Evolutionary conservation across 2,888 invertebrate genomes (phyloP).

Genomic region (Pristionchus arcanus): DNA sequence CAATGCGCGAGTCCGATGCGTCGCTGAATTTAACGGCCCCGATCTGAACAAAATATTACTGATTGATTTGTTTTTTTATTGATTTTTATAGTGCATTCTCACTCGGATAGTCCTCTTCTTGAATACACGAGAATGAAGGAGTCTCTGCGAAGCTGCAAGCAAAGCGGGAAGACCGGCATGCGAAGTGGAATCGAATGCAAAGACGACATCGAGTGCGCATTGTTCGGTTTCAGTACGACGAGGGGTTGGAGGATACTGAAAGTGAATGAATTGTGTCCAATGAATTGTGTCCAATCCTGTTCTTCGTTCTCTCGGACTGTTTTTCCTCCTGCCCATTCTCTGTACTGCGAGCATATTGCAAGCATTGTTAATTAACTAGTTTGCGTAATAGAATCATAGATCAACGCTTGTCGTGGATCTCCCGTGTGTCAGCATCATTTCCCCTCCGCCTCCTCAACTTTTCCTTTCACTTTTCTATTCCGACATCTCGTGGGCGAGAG

Average conservation of each 20-base stretch:
- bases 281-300: no score
- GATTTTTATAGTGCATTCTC: not conserved
- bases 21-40: conserved; percentile 46
- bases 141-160: not conserved
- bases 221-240: not conserved
- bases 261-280: no score
- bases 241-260: conserved; percentile 21
- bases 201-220: conserved; percentile 43
- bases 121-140: conserved; percentile 26
- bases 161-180: not conserved
- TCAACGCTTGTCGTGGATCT: not conserved
- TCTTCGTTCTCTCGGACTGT: no score
- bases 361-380: no score
- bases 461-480: not conserved
- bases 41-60: not conserved
- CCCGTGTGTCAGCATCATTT: not conserved
- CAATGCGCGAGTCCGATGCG: not conserved
- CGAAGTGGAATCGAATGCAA: conserved; percentile 44
- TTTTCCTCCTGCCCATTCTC: no score
- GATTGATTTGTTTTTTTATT: no score
- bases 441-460: not conserved
- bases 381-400: no score
- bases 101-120: conserved; percentile 34
- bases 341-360: no score
- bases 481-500: not conserved